A percentile compares a stretch with the other conserved stretches of the same genome.
Evolutionary conservation across 2,797 vertebrate genomes (phyloP).

Genomic region (Micrastur ruficollis): DNA sequence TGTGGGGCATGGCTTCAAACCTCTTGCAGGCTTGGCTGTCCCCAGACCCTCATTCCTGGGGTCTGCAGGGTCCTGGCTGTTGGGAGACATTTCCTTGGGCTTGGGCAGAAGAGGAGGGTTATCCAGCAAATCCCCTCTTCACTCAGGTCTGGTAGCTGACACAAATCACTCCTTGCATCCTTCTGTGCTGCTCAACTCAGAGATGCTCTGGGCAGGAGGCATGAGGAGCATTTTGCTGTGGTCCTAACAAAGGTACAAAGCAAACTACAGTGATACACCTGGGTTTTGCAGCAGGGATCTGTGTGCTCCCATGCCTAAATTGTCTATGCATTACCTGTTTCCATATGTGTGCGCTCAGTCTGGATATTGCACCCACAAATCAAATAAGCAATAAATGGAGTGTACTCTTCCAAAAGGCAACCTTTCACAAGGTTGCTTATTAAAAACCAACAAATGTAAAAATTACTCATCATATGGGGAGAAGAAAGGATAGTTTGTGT

Average conservation of each 20-base stretch:
- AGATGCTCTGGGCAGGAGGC: background rate
- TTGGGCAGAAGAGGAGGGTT: background rate
- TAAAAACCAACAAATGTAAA: background rate
- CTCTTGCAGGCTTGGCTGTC: accelerated
- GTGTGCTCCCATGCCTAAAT: background rate
- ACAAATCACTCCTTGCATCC: accelerated
- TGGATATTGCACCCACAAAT: background rate
- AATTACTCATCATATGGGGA: background rate
- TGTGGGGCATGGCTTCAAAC: background rate
- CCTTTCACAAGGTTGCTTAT: background rate
- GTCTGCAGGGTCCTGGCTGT: background rate
- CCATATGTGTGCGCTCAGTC: background rate
- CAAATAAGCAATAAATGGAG: background rate
- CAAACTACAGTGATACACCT: background rate
- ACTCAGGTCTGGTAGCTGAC: background rate
- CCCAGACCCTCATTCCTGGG: background rate
- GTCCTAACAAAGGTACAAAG: background rate
- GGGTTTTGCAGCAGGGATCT: background rate
- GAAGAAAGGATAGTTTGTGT: background rate
- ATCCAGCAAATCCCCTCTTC: background rate
- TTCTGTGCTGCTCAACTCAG: background rate
- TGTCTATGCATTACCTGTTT: background rate
- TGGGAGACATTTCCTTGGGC: background rate
- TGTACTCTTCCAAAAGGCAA: background rate
- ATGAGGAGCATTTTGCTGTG: background rate